Percentiles rank a stretch among this genome's conserved stretches.
phyloP scores from a whole-genome alignment of 2,888 invertebrate species.

The Ectemnius lituratus region DNA sequence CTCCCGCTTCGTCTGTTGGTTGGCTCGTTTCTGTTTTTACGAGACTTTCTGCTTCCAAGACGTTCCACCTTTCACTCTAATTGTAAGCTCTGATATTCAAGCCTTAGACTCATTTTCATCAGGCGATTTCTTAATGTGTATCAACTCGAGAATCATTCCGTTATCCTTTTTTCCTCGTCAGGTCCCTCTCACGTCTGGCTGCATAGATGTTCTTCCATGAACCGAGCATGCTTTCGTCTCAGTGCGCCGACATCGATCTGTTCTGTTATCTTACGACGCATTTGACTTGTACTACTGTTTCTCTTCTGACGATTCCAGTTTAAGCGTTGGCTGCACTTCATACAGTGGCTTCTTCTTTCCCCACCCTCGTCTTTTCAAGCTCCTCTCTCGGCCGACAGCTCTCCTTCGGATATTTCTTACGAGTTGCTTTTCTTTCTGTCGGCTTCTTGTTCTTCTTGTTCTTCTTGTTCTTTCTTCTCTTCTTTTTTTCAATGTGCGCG shows the following conservation, averaged over 20 bases:
- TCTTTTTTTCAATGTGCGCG: background rate
- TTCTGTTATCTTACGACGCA: conserved; percentile 64
- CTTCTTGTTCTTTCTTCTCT: conserved; percentile 23
- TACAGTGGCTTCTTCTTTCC: background rate
- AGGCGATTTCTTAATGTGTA: conserved; percentile 24
- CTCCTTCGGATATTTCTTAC: too few relatives aligned
- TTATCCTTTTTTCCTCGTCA: conserved; percentile 58
- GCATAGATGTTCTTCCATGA: conserved; percentile 13
- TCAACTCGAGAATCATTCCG: conserved; percentile 65
- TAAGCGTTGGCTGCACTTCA: background rate
- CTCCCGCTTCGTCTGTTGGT: too few relatives aligned
- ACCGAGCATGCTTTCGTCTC: conserved; percentile 20
- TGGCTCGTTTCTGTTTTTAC: too few relatives aligned
- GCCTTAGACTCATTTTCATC: too few relatives aligned
- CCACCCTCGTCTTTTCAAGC: conserved; percentile 1
- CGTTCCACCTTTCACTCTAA: too few relatives aligned
- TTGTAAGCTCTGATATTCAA: too few relatives aligned
- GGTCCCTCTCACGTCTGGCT: conserved; percentile 23
- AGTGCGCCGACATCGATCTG: conserved; percentile 36
- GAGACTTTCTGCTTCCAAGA: too few relatives aligned
- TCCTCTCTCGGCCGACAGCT: conserved; percentile 14
- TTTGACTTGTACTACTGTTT: conserved; percentile 59
- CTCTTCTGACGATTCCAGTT: conserved; percentile 14
- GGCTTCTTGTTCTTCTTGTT: background rate
- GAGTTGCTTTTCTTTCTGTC: background rate